Evolutionary conservation across 1,140 invertebrate genomes (phyloP).

Genomic region (Pseudomyrmex pallidus): DNA sequence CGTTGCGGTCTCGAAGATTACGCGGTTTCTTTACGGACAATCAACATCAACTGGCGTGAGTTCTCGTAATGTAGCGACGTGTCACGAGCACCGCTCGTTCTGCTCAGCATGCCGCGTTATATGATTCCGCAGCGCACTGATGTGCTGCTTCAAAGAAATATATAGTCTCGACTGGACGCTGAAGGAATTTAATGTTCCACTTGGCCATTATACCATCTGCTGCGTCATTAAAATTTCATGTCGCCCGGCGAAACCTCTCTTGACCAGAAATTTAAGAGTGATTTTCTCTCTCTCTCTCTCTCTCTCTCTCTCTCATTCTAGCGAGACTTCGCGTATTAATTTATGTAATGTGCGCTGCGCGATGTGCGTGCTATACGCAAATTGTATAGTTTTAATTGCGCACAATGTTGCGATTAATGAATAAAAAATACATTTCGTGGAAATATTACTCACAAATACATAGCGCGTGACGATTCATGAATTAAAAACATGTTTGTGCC

Average conservation of each 20-base stretch:
- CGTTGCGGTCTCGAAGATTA: neutral
- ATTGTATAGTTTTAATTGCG: neutral
- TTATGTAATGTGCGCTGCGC: neutral
- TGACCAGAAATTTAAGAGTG: constrained; percentile 25
- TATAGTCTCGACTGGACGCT: constrained; percentile 34
- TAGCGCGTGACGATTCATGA: neutral
- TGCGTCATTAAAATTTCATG: constrained; percentile 37
- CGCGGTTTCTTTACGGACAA: constrained; percentile 31
- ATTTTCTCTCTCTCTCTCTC: neutral
- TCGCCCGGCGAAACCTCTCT: constrained; percentile 1
- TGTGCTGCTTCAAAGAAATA: constrained; percentile 51
- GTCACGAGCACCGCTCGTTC: constrained; percentile 42
- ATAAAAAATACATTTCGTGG: constrained; percentile 6
- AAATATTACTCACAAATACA: neutral
- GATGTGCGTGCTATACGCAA: neutral
- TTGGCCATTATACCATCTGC: constrained; percentile 42
- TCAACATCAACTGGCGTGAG: constrained; percentile 1
- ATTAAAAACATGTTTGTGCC: constrained; percentile 4
- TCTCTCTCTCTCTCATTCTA: neutral
- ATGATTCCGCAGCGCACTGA: constrained; percentile 28
- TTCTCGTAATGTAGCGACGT: constrained; percentile 35
- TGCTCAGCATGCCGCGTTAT: constrained; percentile 49
- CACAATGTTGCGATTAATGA: constrained; percentile 26
- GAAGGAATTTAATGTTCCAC: constrained; percentile 49
- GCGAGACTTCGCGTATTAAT: constrained; percentile 30